Conservation (phyloP, 2,113 vertebrate species). For the Leucopsar rothschildi region DNA sequence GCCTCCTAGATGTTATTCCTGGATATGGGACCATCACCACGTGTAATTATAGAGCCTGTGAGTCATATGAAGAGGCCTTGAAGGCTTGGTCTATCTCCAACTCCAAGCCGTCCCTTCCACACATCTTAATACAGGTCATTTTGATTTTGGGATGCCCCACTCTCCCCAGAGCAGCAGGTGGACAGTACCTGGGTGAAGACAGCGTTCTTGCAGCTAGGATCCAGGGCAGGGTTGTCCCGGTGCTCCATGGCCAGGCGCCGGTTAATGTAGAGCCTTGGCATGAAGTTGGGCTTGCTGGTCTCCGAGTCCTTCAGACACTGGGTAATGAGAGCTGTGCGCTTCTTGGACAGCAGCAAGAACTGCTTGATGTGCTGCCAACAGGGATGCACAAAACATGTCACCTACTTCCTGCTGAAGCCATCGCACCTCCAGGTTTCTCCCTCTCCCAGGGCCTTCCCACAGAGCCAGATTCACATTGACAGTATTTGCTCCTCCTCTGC, state of each 20-base stretch:
- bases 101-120: neutral
- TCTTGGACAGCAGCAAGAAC: slow-evolving; percentile 92
- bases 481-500: neutral
- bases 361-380: slow-evolving; percentile 88
- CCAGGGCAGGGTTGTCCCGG: slow-evolving; percentile 88
- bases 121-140: neutral
- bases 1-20: neutral
- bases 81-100: neutral
- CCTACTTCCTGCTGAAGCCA: neutral
- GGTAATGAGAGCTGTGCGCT: slow-evolving; percentile 87
- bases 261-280: slow-evolving; percentile 98
- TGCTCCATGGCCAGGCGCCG: slow-evolving; percentile 97
- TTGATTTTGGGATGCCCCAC: neutral
- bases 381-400: neutral
- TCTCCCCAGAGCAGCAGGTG: neutral
- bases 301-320: slow-evolving; percentile 97
- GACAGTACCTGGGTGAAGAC: slow-evolving; percentile 90
- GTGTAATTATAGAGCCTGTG: neutral
- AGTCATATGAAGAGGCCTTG: neutral
- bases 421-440: neutral
- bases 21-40: neutral
- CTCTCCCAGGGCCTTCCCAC: neutral
- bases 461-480: neutral
- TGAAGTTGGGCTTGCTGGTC: slow-evolving; percentile 93
- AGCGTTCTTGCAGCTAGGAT: slow-evolving; percentile 87